Evolutionary conservation across 2,797 vertebrate species (phyloP), one percentile per base, ranked within the genome.

Genomic region (Micromesistius poutassou): DNA sequence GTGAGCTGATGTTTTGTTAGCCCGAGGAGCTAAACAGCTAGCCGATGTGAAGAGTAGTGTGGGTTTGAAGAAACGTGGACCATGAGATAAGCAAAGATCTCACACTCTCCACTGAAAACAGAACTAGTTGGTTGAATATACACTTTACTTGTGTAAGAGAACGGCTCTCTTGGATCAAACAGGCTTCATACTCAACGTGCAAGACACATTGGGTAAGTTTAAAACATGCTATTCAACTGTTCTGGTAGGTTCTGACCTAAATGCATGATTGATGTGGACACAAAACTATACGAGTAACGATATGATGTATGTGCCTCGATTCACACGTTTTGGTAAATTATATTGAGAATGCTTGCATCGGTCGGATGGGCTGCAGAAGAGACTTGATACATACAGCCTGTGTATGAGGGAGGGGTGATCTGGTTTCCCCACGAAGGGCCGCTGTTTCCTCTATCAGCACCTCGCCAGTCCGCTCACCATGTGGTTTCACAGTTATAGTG

Each of bases 1-100:
- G 55, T n/a, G n/a, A 62, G 55, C 62, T 28, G 62, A 6, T 25
- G 62, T 68, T 28, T 25, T 28, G 62, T 68, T 68, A 16, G 62
- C 25, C 62, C 25, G 62, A 28, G 25, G 89, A 91, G 89, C 90
- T 78, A 77, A 72, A 3, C 71, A 19, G 87, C 87, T 87, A 82
- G 12, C 81, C 62, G 46, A 42, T 78, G 80, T 77, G 78, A 77
- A 82, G 30, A 73, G 76, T 72, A 42, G 76, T 0, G 38, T 75
- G 73, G 38, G 25, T 3, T 42, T 6, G 12, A 74, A 40, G 80
- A 30, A 70, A 80, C 86, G 87, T 68, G 62, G 62, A 68, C 82
- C 25, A 88, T 90, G 89, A 88, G 84, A 84, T 76, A 68, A 68
- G 62, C 62, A 68, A 7, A 76, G 62, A 68, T 40, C 30, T 28